Percentiles rank a stretch among this genome's conserved stretches.
Conservation (phyloP, 2,888 invertebrate species). For the Eupeodes luniger region DNA sequence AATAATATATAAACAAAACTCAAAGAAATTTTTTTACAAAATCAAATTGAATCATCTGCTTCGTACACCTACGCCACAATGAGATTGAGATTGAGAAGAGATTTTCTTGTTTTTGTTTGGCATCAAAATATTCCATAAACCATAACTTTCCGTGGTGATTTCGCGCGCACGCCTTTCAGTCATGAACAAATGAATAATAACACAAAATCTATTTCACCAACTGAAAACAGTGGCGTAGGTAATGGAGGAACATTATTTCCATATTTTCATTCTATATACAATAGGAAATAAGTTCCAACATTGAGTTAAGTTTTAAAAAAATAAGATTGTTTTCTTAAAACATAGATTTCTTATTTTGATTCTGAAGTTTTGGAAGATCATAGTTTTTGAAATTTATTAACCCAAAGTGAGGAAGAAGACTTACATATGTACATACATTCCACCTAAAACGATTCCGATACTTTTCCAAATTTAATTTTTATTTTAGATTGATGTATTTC, state of each 20-base stretch:
- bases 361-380: too few species aligned
- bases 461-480: too few species aligned
- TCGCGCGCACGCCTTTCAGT: conserved; percentile 18
- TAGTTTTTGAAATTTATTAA: too few species aligned
- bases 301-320: too few species aligned
- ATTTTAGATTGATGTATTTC: too few species aligned
- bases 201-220: background rate
- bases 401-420: too few species aligned
- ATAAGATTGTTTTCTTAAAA: too few species aligned
- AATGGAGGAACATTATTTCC: background rate
- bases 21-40: conserved; percentile 23
- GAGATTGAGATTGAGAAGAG: background rate
- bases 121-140: background rate
- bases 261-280: too few species aligned
- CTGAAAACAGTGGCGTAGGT: conserved; percentile 1
- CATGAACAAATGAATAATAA: conserved; percentile 21
- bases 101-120: background rate
- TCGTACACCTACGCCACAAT: background rate
- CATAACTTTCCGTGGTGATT: background rate
- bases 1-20: conserved; percentile 45
- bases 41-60: background rate
- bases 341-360: too few species aligned
- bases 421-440: too few species aligned
- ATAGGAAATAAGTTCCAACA: too few species aligned
- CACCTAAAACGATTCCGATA: too few species aligned